Base-by-base conservation (phyloP, 2,888 invertebrate genomes). In the Rhagophthalmus giganteus region DNA sequence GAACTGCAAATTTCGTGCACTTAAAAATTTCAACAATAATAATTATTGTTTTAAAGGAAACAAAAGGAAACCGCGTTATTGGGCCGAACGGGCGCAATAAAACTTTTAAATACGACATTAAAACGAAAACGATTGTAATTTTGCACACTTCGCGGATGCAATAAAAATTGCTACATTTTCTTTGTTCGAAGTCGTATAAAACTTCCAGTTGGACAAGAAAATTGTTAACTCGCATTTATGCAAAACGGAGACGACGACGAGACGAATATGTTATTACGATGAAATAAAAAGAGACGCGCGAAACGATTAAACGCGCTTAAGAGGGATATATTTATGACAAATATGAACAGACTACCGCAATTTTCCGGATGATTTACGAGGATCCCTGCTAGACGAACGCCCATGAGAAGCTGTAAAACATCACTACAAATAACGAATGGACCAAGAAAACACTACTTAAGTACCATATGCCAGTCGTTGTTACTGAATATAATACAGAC, bases 311-410 rank as follows among this genome's bases (percentile, higher is more conserved):
- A 39, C 34, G 33, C 31, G 35, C 40, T 48, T 49, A 49, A 48
- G 49, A 44, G 15, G 35, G 24, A 49, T 45, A 42, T 35, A 44
- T 55, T 55, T 55, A 55, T 51, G 55, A 55, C 55, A 44, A 42
- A 44, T 44, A 40, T 38, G 50, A 28, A 44, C 48, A 44, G 46
- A 48, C 55, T 50, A 54, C 51, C 31, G 58, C 54, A 60, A 60
- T 59, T 61, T 55, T 54, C n/a, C 48, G 30, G 24, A 40, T 60
- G 61, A 61, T 61, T 61, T 61, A 61, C 48, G 58, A 53, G 60
- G 26, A 46, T 54, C 53, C 47, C 46, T 28, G 32, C 35, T 54
- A 52, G 56, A 53, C 52, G 54, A 42, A 57, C 57, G 57, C 54
- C 44, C 50, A 49, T 57, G 50, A 35, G 41, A 24, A 40, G 51